Base-by-base conservation (phyloP, 2,113 vertebrate genomes). In the Notothenia coriiceps region DNA sequence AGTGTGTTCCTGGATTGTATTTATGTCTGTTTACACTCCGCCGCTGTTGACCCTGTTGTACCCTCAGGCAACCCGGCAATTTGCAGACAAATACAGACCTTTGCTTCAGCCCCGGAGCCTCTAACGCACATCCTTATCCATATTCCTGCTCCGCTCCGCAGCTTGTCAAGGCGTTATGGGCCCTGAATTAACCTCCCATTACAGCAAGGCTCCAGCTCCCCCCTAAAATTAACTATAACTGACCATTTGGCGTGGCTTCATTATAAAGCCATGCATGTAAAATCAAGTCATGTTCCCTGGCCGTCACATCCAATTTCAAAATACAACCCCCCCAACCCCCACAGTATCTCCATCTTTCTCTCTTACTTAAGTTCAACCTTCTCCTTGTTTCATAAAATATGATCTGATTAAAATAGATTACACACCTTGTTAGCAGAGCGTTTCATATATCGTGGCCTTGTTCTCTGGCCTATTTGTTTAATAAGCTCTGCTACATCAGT, bases 341-440 rank as follows among this genome's bases (percentile, higher is more conserved):
- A 29, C 47, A 50, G 83, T 80, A 73, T 79, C 81, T 78, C 88
- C 85, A 51, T 86, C 79, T 70, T 86, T 89, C 84, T 87, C 87
- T 77, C 86, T 86, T 83, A 63, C 85, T 88, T 79, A 84, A 86
- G 74, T 87, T 86, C 90, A 91, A 62, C 74, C 86, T 54, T 90
- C 87, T 80, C 89, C 91, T 87, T 85, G 87, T 92, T 91, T 91
- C 85, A 91, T 91, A 88, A 92, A 94, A 91, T 82, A 91, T 93
- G 93, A 94, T 89, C 66, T 91, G 92, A 93, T 93, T 93, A 93
- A 91, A 93, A 88, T 80, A 88, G 90, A 93, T 93, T 93, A 93
- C 89, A 89, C 91, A 91, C 93, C 93, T 93, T 92, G 93, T 94
- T 94, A 93, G 89, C 76, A 2, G 87, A 90, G 89, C 83, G 82